Percentiles rank a stretch among this genome's conserved stretches.
phyloP scores from a whole-genome alignment of 2,888 invertebrate species.

The Thereva nobilitata region DNA sequence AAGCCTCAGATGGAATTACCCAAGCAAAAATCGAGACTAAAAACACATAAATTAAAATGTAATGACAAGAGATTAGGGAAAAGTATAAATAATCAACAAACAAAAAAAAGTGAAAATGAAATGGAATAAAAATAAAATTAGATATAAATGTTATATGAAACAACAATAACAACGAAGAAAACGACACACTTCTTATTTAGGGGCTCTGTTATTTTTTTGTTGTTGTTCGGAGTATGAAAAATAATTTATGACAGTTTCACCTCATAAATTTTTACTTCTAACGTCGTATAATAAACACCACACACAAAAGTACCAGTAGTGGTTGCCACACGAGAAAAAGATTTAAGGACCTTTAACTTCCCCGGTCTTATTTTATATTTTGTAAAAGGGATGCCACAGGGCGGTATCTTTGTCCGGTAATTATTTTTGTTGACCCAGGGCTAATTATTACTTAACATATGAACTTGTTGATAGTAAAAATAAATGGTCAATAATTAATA shows the following conservation, averaged over 20 bases:
- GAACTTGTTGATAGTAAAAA: conserved; percentile 3
- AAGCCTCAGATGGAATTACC: background rate
- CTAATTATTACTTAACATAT: conserved; percentile 1
- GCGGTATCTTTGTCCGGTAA: background rate
- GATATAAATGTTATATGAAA: too few relatives aligned
- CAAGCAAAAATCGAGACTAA: conserved; percentile 7
- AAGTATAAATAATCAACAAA: too few relatives aligned
- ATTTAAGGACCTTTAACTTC: too few relatives aligned
- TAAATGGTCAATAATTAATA: too few relatives aligned
- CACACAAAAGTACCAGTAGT: conserved; percentile 23
- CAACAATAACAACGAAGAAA: too few relatives aligned
- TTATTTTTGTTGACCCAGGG: conserved; percentile 2
- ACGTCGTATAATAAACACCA: background rate
- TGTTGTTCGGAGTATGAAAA: background rate
- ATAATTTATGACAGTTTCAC: conserved; percentile 44
- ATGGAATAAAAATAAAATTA: too few relatives aligned
- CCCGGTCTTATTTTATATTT: too few relatives aligned
- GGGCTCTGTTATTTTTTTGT: background rate
- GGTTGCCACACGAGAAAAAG: too few relatives aligned
- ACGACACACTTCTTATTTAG: conserved; percentile 7
- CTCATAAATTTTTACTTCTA: conserved; percentile 42
- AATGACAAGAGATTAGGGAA: conserved; percentile 34
- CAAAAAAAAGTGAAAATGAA: too few relatives aligned
- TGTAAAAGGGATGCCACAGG: conserved; percentile 18
- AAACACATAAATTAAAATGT: conserved; percentile 39